Percentiles rank a stretch among this genome's conserved stretches.
These are phyloP conservation scores for Troides oblongomaculatus DNA, from an alignment of 2,888 invertebrate species.

Conservation along the genomic window DNA sequence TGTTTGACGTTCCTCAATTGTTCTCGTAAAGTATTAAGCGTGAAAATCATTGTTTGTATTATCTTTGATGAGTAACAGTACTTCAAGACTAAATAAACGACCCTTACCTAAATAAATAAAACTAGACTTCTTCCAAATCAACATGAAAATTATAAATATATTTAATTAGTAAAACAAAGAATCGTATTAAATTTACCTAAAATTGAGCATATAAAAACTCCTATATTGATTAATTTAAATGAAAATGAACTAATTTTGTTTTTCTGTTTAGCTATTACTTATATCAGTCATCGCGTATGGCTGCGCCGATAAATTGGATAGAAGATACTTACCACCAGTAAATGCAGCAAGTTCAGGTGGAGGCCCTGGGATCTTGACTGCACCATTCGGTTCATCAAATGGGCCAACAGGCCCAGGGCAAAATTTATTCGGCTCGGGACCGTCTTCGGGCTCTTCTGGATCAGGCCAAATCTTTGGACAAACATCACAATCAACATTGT, in stretches of 20 bases:
- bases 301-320: conserved; percentile 70
- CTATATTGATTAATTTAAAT: too few relatives aligned
- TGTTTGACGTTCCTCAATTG: neutral
- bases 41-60: too few relatives aligned
- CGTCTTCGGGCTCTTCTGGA: conserved; percentile 2
- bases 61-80: too few relatives aligned
- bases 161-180: neutral
- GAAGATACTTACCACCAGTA: conserved; percentile 69
- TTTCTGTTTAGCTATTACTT: conserved; percentile 60
- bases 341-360: conserved; percentile 67
- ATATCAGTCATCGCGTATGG: conserved; percentile 64
- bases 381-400: conserved; percentile 45
- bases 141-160: neutral
- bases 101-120: too few relatives aligned
- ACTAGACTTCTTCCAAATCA: neutral
- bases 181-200: neutral
- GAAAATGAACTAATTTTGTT: neutral
- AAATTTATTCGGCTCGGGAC: conserved; percentile 13
- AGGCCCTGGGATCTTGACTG: conserved; percentile 60
- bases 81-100: too few relatives aligned
- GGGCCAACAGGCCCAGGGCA: conserved; percentile 24
- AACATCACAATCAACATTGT: conserved; percentile 16
- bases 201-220: too few relatives aligned
- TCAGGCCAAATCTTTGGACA: neutral
- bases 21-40: neutral